phyloP scores from a whole-genome alignment of 2,797 vertebrate species.

The Pangasius djambal region DNA sequence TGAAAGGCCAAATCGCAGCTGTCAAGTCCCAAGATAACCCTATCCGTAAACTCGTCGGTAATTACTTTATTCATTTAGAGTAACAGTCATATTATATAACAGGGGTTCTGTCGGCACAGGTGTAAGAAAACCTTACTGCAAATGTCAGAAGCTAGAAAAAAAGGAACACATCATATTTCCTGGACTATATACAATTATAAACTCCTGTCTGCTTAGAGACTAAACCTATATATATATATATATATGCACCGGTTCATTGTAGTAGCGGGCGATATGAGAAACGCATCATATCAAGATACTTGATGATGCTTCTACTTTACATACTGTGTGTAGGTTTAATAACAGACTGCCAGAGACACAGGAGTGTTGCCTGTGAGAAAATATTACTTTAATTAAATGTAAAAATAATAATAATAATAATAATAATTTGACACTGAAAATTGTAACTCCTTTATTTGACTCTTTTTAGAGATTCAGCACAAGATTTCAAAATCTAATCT shows the following conservation, averaged over 20 bases:
- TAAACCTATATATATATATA: too few relatives aligned
- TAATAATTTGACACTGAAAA: neutral
- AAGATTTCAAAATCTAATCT: neutral
- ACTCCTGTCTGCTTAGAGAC: neutral
- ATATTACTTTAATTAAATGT: neutral
- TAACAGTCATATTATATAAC: neutral
- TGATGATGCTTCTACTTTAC: too few relatives aligned
- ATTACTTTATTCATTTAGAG: constrained; percentile 20
- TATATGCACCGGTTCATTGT: neutral
- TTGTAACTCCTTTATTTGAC: neutral
- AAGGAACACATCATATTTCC: neutral
- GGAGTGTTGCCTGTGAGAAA: neutral
- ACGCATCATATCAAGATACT: neutral
- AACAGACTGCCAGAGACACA: too few relatives aligned
- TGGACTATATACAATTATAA: neutral
- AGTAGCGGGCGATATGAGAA: neutral
- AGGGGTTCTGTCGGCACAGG: neutral
- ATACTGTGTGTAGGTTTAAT: too few relatives aligned
- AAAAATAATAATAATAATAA: neutral
- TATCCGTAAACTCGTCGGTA: constrained; percentile 90
- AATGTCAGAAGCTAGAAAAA: neutral
- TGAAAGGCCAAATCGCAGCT: constrained; percentile 90
- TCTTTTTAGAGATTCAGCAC: neutral
- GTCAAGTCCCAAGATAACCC: constrained; percentile 79
- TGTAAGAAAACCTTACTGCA: neutral